Base-by-base conservation (phyloP, 2,797 vertebrate genomes). In the Arctocebus calabarensis region DNA sequence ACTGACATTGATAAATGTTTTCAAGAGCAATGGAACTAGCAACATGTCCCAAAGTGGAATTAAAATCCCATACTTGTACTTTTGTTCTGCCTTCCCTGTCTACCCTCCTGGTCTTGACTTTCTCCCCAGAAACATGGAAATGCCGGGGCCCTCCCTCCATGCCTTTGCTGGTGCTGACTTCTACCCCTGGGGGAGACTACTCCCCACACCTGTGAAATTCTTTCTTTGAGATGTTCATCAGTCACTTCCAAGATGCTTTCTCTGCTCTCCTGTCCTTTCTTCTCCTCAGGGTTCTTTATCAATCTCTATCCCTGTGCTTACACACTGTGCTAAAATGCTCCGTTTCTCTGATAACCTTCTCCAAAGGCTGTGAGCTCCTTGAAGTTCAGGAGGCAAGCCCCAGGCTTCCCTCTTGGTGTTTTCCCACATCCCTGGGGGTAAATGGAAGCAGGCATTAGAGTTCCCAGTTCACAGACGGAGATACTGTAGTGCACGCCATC, bases 271-370 rank as follows among this genome's bases (percentile, higher is more conserved):
- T 29, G 37, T 8, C 9, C 25, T 17, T 43, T 48, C 48, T 3
- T 19, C 27, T 61, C 29, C 45, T 78, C 57, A 29, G 74, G n/a
- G 20, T 64, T 62, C 40, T 25, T 23, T 81, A 19, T 55, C 34
- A 20, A 1, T 74, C 7, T 64, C 66, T 64, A 12, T 57, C 29
- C 17, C 32, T 66, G 5, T 45, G 40, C 17, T 62, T 29, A 48
- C 52, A 37, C 16, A 55, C 14, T 79, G 37, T 5, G 3, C 27
- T 78, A 73, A 43, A 86, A 83, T 37, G 45, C 1, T 17, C 27
- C 23, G 16, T 34, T 91, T 84, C 87, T 90, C 64, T 79, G 61
- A 62, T 19, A 74, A 74, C n/a, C 13, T 78, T 95, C 22, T 84
- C 34, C 61, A 94, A 91, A 94, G 22, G 14, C 62, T 48, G 4